A percentile compares a stretch with the other conserved stretches of the same genome.
Conservation (phyloP, 2,113 vertebrate species). For the Charina bottae region DNA sequence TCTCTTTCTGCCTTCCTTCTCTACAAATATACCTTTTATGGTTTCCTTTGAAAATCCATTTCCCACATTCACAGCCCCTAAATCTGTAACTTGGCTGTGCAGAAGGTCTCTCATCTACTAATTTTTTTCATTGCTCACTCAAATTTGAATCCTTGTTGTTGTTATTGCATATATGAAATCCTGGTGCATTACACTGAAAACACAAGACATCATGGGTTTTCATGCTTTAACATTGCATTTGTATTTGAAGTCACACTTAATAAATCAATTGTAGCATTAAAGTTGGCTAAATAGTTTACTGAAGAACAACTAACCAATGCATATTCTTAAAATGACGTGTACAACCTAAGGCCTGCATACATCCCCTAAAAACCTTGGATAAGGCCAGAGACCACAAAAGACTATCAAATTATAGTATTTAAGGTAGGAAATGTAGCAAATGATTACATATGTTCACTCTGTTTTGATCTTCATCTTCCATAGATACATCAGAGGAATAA, state of each 20-base stretch:
- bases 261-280: neutral
- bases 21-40: neutral
- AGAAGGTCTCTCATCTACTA: neutral
- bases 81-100: neutral
- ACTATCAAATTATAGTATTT: neutral
- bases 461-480: neutral
- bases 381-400: neutral
- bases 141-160: neutral
- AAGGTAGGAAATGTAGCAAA: neutral
- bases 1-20: neutral
- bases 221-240: neutral
- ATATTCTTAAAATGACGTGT: neutral
- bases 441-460: neutral
- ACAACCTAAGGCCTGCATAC: neutral
- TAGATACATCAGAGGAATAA: neutral
- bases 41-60: neutral
- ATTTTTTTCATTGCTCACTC: neutral
- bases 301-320: neutral
- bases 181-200: neutral
- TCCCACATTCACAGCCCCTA: neutral
- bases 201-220: neutral
- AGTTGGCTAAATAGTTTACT: neutral
- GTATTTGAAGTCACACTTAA: neutral
- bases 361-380: neutral
- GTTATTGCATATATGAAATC: neutral